Evolutionary conservation across 2,797 vertebrate genomes (phyloP), one percentile per base, ranked within the genome.

Genomic region (Spheniscus humboldti): DNA sequence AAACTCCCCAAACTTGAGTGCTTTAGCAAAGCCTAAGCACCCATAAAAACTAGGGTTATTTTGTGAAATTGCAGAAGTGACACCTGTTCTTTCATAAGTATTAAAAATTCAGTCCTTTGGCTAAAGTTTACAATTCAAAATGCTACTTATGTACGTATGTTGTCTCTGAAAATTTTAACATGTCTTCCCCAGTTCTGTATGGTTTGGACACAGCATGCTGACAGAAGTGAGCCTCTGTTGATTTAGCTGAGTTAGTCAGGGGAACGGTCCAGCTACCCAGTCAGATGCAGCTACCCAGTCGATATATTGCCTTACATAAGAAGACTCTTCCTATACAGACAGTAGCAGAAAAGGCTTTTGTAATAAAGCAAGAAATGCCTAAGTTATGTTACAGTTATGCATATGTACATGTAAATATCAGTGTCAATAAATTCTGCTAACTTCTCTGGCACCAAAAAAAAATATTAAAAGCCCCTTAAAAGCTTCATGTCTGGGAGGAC

Each of bases 11-110:
- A 69, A 66, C 9, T 6, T 2, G 0, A n/a, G 41, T 19, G 13
- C 16, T 63, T 74, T 15, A 41, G 41, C 41, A 41, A 41, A 80
- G 25, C 7, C 64, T 80, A 71, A 91, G 8, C 10, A 52, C 3
- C 13, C 0, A 0, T 45, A 68, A 66, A 56, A 72, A 8, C 4
- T 11, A 43, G 37, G 3, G 16, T 25, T 78, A 31, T 77, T 74
- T 59, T 83, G 19, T 67, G 28, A 74, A 89, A 52, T 10, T 50
- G 16, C 8, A 85, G 27, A 82, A 77, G 17, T n/a, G 6, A 41
- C 37, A 41, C 10, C 79, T 35, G 3, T 33, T 83, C 7, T 41
- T 69, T 37, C 0, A 0, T 45, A 69, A 57, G 43, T 67, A 33
- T 13, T 59, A 59, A 45, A 85, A 73, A 56, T 59, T 25, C 24